phyloP scores from a whole-genome alignment of 2,888 invertebrate genomes.

The Acronicta aceris region DNA sequence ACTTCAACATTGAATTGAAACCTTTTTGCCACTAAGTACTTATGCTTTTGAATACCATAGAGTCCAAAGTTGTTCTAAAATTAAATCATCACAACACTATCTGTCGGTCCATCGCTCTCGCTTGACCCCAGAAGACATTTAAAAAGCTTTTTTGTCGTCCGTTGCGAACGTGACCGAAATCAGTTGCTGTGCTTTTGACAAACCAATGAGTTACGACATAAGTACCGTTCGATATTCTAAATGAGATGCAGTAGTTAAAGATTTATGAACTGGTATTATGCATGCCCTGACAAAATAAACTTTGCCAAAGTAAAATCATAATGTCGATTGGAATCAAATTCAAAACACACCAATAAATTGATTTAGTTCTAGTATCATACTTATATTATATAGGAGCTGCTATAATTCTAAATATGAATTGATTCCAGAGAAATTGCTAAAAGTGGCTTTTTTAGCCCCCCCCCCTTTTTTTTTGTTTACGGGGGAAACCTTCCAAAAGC shows the following conservation, averaged over 20 bases:
- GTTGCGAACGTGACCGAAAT: conserved; percentile 53
- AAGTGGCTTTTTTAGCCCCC: too few relatives aligned
- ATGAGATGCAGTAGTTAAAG: conserved; percentile 6
- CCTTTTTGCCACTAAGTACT: background rate
- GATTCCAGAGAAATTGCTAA: too few relatives aligned
- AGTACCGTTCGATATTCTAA: conserved; percentile 42
- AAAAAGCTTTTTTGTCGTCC: conserved; percentile 45
- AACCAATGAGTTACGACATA: conserved; percentile 43
- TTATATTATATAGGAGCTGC: too few relatives aligned
- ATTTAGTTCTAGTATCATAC: too few relatives aligned
- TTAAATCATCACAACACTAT: conserved; percentile 47
- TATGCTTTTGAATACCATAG: conserved; percentile 6
- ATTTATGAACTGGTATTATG: background rate
- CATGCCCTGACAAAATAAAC: background rate
- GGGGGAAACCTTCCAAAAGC: too few relatives aligned
- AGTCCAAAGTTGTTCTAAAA: conserved; percentile 19
- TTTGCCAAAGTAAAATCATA: too few relatives aligned
- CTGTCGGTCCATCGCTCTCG: conserved; percentile 43
- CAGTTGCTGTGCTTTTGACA: conserved; percentile 40
- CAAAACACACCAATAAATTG: too few relatives aligned
- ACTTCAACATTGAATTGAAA: background rate
- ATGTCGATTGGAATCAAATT: too few relatives aligned
- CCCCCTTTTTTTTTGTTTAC: too few relatives aligned
- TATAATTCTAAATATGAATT: too few relatives aligned
- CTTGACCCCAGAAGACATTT: conserved; percentile 44